A percentile compares a stretch with the other conserved stretches of the same genome.
Conservation (phyloP, 92 coral and sea anemone species). For the Epizoanthus stellaris region DNA sequence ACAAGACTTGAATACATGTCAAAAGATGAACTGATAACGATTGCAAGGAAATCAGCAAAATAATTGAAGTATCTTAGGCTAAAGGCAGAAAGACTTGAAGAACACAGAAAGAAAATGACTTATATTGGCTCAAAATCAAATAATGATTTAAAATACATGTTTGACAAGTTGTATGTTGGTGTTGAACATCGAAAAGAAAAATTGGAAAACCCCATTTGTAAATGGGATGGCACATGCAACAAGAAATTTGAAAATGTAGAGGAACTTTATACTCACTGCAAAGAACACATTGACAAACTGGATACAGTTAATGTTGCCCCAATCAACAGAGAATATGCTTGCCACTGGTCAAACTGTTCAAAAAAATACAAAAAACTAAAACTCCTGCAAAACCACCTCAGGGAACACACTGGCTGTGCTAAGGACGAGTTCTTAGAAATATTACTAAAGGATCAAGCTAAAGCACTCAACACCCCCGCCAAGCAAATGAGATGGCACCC, state of each 20-base stretch:
- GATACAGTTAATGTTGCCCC: slow-evolving; percentile 34
- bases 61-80: slow-evolving; percentile 3
- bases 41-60: slow-evolving; percentile 38
- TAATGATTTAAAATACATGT: slow-evolving; percentile 21
- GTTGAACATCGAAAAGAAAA: slow-evolving; percentile 17
- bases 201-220: slow-evolving; percentile 20
- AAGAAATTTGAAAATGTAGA: slow-evolving; percentile 39
- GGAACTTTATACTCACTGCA: slow-evolving; percentile 22
- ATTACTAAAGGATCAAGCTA: slow-evolving; percentile 36
- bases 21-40: slow-evolving; percentile 18
- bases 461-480: slow-evolving; percentile 31
- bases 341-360: slow-evolving; percentile 24
- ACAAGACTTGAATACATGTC: slow-evolving; percentile 23
- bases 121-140: slow-evolving; percentile 17
- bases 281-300: slow-evolving; percentile 32
- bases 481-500: slow-evolving; percentile 54
- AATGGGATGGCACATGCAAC: slow-evolving; percentile 1
- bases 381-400: slow-evolving; percentile 30
- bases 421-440: slow-evolving; percentile 29
- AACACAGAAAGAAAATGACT: background rate
- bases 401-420: slow-evolving; percentile 36
- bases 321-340: slow-evolving; percentile 21
- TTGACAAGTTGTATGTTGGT: slow-evolving; percentile 15
- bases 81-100: slow-evolving; percentile 33
- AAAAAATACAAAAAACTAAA: slow-evolving; percentile 32